phyloP scores from a whole-genome alignment of 2,113 vertebrate species.

The Falco punctatus region DNA sequence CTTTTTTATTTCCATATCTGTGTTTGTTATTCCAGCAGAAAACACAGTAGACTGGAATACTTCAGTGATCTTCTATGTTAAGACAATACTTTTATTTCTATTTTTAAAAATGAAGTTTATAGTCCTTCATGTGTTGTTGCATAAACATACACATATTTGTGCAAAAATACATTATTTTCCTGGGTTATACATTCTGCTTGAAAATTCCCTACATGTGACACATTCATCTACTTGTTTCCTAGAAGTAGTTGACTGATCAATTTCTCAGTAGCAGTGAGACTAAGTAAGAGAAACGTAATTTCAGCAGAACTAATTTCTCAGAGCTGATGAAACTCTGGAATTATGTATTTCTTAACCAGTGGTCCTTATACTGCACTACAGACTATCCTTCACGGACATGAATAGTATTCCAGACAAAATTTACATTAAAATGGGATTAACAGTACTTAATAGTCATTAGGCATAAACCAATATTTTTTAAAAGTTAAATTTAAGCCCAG shows the following conservation, averaged over 20 bases:
- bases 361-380: neutral
- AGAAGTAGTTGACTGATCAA: neutral
- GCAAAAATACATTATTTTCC: neutral
- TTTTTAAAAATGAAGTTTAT: neutral
- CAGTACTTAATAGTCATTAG: neutral
- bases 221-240: neutral
- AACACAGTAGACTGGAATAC: neutral
- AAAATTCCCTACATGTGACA: neutral
- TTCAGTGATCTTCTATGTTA: neutral
- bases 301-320: neutral
- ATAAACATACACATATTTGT: neutral
- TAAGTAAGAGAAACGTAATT: neutral
- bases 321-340: neutral
- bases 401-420: neutral
- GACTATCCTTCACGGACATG: neutral
- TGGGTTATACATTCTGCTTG: neutral
- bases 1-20: neutral
- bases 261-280: neutral
- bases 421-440: neutral
- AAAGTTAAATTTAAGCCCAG: neutral
- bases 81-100: neutral
- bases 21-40: neutral
- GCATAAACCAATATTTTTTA: neutral
- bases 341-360: neutral
- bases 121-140: neutral